Conservation (phyloP, 1,140 invertebrate species). For the Neodiprion pinetum region DNA sequence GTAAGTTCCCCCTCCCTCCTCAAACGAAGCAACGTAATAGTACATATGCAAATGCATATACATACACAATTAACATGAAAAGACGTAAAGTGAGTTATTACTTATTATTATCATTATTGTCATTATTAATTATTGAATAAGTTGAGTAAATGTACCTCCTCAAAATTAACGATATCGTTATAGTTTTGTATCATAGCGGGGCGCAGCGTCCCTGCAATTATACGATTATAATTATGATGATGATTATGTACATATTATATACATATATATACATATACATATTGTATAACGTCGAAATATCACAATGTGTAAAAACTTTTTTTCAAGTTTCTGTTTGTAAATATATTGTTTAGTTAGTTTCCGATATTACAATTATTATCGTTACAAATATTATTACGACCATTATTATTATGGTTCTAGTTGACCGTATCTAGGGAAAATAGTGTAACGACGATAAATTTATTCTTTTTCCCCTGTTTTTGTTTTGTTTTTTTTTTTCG, state of each 20-base stretch:
- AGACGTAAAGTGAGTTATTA: constrained; percentile 15
- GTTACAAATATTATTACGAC: not conserved
- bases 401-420: not conserved
- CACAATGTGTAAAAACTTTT: not conserved
- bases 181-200: not conserved
- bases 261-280: too few relatives aligned
- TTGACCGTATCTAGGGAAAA: not conserved
- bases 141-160: constrained; percentile 10
- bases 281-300: too few relatives aligned
- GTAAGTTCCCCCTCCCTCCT: too few relatives aligned
- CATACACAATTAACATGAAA: not conserved
- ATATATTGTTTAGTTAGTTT: not conserved
- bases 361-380: not conserved
- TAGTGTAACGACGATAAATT: not conserved
- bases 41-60: too few relatives aligned
- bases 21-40: too few relatives aligned
- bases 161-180: constrained; percentile 6
- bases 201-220: not conserved
- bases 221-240: too few relatives aligned
- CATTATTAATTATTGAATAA: constrained; percentile 12
- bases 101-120: not conserved
- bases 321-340: constrained; percentile 16
- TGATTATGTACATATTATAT: too few relatives aligned
- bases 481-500: too few relatives aligned
- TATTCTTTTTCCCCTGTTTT: not conserved